Conservation (phyloP, 2,797 vertebrate species). For the Tinamus major region DNA sequence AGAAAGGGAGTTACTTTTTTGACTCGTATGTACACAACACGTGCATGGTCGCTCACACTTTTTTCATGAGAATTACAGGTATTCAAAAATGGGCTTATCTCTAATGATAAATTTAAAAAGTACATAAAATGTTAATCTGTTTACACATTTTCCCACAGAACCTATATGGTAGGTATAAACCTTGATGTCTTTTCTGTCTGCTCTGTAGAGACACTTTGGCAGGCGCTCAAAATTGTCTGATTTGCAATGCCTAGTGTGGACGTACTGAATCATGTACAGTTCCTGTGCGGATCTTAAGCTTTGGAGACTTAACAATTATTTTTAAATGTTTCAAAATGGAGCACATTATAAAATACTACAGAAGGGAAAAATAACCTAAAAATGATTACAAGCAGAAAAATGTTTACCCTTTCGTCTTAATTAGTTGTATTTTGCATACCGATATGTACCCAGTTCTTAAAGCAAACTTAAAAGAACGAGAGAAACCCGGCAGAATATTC, state of each 20-base stretch:
- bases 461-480: constrained; percentile 2
- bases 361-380: background rate
- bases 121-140: background rate
- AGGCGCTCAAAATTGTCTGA: background rate
- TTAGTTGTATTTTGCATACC: background rate
- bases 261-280: background rate
- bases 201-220: background rate
- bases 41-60: background rate
- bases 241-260: background rate
- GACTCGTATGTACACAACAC: background rate
- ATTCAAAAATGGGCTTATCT: background rate
- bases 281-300: background rate
- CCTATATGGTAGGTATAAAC: background rate
- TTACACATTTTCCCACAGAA: background rate
- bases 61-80: background rate
- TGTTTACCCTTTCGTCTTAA: constrained; percentile 20
- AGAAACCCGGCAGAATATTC: constrained; percentile 54
- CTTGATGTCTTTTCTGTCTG: background rate
- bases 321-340: background rate
- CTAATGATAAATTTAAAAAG: background rate
- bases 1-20: background rate
- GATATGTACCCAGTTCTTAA: background rate
- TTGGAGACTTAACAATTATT: background rate
- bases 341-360: background rate
- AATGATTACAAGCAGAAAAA: background rate